A percentile compares a stretch with the other conserved stretches of the same genome.
Conservation (phyloP, 2,888 invertebrate genomes). For the Danaus chrysippus region DNA sequence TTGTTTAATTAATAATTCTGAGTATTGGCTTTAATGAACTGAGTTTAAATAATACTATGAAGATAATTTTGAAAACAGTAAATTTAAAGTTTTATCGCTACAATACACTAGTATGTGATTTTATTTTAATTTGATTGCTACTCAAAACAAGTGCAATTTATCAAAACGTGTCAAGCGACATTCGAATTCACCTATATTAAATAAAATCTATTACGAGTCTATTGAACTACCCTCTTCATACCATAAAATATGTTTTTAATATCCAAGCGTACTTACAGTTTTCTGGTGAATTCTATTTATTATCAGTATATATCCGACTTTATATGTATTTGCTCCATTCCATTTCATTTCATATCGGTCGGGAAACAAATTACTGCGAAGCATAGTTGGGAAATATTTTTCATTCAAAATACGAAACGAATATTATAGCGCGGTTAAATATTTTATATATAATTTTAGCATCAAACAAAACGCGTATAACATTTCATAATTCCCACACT, state of each 20-base stretch:
- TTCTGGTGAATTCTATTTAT: not conserved
- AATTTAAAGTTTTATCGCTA: no score
- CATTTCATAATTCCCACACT: not conserved
- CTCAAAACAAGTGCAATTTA: slow-evolving; percentile 6
- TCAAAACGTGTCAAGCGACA: slow-evolving; percentile 14
- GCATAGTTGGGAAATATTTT: not conserved
- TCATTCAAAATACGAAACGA: not conserved
- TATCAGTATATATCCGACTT: not conserved
- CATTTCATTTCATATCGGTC: no score
- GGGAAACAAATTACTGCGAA: no score
- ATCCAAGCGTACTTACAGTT: not conserved
- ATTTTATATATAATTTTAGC: not conserved
- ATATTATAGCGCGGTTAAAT: not conserved
- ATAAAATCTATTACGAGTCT: slow-evolving; percentile 18
- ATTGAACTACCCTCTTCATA: not conserved
- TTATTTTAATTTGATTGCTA: slow-evolving; percentile 4
- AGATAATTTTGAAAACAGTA: no score
- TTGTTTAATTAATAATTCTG: no score
- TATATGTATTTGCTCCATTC: no score
- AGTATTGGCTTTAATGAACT: no score
- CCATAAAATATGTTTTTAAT: not conserved
- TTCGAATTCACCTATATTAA: slow-evolving; percentile 15
- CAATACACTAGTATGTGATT: no score
- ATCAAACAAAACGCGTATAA: not conserved
- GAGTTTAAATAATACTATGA: no score